Evolutionary conservation across 2,113 vertebrate species (phyloP).

Genomic region (Burhinus oedicnemus): DNA sequence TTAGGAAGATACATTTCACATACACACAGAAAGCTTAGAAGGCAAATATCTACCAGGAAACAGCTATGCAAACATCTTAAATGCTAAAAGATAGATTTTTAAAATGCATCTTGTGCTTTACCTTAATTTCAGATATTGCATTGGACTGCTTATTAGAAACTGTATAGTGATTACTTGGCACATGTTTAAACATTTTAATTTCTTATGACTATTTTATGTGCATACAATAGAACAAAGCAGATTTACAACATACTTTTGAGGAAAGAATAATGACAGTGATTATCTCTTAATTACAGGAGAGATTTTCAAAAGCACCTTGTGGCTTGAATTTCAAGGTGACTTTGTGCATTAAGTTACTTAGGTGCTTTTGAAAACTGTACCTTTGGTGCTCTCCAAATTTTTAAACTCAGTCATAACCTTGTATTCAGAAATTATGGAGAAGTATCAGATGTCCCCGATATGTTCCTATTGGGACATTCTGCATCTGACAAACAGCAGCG

Average conservation of each 20-base stretch:
- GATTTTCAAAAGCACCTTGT: background rate
- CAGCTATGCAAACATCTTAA: background rate
- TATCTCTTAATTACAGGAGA: constrained; percentile 21
- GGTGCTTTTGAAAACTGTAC: background rate
- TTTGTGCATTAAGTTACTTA: background rate
- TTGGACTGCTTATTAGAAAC: background rate
- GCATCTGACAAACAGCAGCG: background rate
- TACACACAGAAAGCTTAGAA: background rate
- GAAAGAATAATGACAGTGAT: constrained; percentile 17
- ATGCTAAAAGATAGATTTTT: background rate
- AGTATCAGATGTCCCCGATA: background rate
- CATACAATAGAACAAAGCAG: background rate
- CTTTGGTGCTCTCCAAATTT: background rate
- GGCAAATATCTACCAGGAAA: background rate
- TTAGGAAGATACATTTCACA: background rate
- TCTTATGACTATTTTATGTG: background rate
- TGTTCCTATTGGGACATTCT: background rate
- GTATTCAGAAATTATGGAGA: background rate
- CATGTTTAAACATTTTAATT: background rate
- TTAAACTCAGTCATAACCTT: background rate
- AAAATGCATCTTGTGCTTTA: background rate
- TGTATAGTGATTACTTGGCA: background rate
- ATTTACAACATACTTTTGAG: background rate
- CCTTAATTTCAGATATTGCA: background rate
- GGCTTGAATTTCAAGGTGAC: constrained; percentile 32